Conservation (phyloP, 2,888 invertebrate species). For the Lycia hirtaria region DNA sequence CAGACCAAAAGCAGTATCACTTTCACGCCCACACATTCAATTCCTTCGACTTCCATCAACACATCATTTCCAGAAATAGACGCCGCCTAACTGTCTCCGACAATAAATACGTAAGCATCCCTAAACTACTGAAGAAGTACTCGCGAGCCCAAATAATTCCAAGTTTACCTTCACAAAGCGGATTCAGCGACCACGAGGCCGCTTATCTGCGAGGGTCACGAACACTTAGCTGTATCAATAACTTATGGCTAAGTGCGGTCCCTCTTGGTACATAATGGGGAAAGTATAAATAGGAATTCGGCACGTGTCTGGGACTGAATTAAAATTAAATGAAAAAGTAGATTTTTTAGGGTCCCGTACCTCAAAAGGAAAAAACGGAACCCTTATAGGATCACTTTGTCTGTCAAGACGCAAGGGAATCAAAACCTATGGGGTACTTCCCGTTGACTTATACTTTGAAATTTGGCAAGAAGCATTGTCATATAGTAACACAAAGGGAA, state of each 20-base stretch:
- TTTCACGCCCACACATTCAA: neutral
- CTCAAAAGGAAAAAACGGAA: too few relatives aligned
- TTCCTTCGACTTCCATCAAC: neutral
- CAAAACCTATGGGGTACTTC: too few relatives aligned
- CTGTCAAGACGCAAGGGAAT: too few relatives aligned
- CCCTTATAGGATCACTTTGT: too few relatives aligned
- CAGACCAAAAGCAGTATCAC: too few relatives aligned
- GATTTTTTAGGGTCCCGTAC: too few relatives aligned
- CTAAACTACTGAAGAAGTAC: neutral
- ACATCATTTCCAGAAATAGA: slow-evolving; percentile 8
- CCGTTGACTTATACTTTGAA: too few relatives aligned
- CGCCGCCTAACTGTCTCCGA: neutral
- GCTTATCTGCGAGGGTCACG: slow-evolving; percentile 15
- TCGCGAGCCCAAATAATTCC: slow-evolving; percentile 10
- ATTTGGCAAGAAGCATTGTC: too few relatives aligned
- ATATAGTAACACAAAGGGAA: too few relatives aligned
- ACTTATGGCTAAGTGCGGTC: slow-evolving; percentile 23
- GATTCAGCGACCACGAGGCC: slow-evolving; percentile 10
- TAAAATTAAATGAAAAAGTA: too few relatives aligned
- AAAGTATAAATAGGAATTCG: neutral
- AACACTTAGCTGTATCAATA: slow-evolving; percentile 21
- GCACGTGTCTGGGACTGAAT: too few relatives aligned
- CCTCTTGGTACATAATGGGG: neutral
- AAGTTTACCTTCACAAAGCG: slow-evolving; percentile 15
- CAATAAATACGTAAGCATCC: neutral